Percentiles rank a stretch among this genome's conserved stretches.
These are phyloP conservation scores for Steinernema hermaphroditum DNA, from an alignment of 2,888 invertebrate species.

Conservation along the genomic window DNA sequence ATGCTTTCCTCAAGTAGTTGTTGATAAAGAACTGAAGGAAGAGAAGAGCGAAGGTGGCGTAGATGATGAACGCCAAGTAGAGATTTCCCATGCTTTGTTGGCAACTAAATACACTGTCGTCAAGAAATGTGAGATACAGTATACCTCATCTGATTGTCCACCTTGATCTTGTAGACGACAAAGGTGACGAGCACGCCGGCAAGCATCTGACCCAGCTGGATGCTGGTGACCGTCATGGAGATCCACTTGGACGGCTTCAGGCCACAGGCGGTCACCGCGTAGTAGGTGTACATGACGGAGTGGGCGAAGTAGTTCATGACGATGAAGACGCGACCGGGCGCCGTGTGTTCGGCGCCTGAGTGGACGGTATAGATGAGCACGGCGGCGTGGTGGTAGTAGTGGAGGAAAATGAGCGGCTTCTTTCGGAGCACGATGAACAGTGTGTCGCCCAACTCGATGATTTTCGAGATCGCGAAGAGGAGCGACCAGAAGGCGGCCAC, in stretches of 20 bases:
- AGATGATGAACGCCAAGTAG: constrained; percentile 61
- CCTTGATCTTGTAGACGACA: constrained; percentile 59
- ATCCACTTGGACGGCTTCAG: constrained; percentile 71
- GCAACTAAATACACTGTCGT: constrained; percentile 45
- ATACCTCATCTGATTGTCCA: constrained; percentile 32
- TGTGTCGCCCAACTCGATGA: constrained; percentile 65
- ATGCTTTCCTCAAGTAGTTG: constrained; percentile 51
- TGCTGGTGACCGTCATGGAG: constrained; percentile 62
- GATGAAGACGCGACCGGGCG: constrained; percentile 64
- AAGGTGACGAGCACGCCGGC: constrained; percentile 60
- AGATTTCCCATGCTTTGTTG: constrained; percentile 63
- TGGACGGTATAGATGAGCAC: constrained; percentile 66
- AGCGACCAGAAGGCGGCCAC: constrained; percentile 57
- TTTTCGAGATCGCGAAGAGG: constrained; percentile 61
- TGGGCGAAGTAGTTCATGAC: constrained; percentile 70
- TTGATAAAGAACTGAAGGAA: constrained; percentile 62
- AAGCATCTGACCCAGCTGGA: constrained; percentile 64
- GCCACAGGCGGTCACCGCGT: constrained; percentile 68
- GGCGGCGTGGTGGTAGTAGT: constrained; percentile 66
- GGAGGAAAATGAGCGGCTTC: constrained; percentile 62
- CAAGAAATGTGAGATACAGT: background rate
- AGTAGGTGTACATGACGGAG: constrained; percentile 71
- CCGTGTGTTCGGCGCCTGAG: constrained; percentile 65
- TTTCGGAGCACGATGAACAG: constrained; percentile 65
- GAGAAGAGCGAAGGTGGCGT: constrained; percentile 60